Percentiles rank a stretch among this genome's conserved stretches.
Conservation (phyloP, 1,140 invertebrate species). For the Nylanderia fulva region DNA sequence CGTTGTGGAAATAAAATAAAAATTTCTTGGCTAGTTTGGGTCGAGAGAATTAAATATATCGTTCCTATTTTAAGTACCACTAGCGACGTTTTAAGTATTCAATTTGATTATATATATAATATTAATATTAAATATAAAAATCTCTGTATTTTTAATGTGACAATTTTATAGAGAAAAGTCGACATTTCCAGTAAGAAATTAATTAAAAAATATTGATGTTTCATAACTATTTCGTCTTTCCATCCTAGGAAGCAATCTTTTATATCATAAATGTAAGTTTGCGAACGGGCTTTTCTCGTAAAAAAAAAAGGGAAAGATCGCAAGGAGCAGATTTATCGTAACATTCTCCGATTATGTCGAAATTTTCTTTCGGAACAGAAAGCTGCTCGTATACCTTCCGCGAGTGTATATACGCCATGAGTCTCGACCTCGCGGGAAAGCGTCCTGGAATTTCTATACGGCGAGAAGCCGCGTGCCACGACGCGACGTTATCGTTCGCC, state of each 20-base stretch:
- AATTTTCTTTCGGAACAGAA: slow-evolving; percentile 40
- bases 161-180: too few species aligned
- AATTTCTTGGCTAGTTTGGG: too few species aligned
- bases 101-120: too few species aligned
- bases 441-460: slow-evolving; percentile 48
- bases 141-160: not conserved
- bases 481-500: slow-evolving; percentile 40
- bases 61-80: too few species aligned
- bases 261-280: not conserved
- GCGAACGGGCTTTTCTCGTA: slow-evolving; percentile 2
- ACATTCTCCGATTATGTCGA: slow-evolving; percentile 37
- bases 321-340: slow-evolving; percentile 39
- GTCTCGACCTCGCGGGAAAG: slow-evolving; percentile 48
- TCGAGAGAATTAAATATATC: too few species aligned
- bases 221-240: not conserved
- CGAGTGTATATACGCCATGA: slow-evolving; percentile 20
- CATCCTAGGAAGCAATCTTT: not conserved
- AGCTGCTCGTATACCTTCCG: slow-evolving; percentile 44
- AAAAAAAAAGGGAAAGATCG: slow-evolving; percentile 11
- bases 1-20: too few species aligned
- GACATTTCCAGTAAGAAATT: not conserved
- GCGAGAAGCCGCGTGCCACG: slow-evolving; percentile 11
- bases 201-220: not conserved
- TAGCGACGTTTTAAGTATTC: too few species aligned
- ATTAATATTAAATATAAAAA: not conserved